Percentiles rank a stretch among this genome's conserved stretches.
phyloP scores from a whole-genome alignment of 1,140 invertebrate genomes.

The Panulirus ornatus region DNA sequence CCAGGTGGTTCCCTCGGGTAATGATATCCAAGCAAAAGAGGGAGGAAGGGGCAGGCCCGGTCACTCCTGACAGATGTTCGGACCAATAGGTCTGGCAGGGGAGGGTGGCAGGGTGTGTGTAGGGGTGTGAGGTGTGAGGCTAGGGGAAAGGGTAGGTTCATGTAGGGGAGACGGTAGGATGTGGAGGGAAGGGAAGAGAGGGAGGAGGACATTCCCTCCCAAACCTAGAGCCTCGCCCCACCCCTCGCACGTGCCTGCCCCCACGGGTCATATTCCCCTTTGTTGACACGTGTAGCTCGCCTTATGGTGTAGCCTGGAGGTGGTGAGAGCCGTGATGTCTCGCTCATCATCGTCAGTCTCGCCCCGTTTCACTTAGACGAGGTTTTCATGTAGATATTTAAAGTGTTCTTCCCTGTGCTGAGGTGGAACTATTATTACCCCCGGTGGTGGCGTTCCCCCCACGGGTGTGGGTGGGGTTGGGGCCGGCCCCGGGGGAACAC shows the following conservation, averaged over 20 bases:
- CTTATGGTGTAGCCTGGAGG: neutral
- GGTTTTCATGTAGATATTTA: no score
- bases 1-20: neutral
- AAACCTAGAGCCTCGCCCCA: neutral
- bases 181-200: neutral
- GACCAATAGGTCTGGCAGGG: neutral
- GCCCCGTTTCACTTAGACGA: neutral
- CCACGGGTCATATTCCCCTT: slow-evolving; percentile 42
- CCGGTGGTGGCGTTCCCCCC: no score
- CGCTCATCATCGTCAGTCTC: slow-evolving; percentile 7
- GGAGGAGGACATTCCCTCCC: neutral
- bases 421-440: no score
- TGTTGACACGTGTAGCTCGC: slow-evolving; percentile 37
- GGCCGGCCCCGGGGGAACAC: neutral
- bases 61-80: neutral
- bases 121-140: neutral
- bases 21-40: neutral
- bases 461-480: no score
- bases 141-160: neutral
- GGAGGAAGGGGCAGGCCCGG: neutral
- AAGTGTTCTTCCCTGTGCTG: no score
- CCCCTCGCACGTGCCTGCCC: slow-evolving; percentile 28
- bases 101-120: neutral
- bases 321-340: neutral
- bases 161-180: neutral